A percentile compares a stretch with the other conserved stretches of the same genome.
These are phyloP conservation scores for Planiliza haematocheilus DNA, from an alignment of 2,113 vertebrate species.

Conservation along the genomic window DNA sequence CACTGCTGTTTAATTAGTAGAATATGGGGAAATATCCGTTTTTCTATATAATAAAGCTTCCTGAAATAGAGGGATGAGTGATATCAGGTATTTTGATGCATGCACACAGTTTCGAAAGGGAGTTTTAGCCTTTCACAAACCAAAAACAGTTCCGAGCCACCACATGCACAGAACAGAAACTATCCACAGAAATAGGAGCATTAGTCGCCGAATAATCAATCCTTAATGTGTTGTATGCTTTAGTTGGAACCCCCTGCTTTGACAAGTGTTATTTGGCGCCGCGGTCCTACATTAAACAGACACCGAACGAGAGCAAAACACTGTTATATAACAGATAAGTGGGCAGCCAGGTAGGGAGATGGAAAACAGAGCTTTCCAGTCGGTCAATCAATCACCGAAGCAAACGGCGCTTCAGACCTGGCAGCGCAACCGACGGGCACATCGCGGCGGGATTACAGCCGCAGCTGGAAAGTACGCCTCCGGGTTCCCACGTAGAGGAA, in stretches of 20 bases:
- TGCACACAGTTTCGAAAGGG: background rate
- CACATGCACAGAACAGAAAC: background rate
- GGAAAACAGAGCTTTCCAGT: conserved; percentile 22
- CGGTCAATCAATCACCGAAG: conserved; percentile 30
- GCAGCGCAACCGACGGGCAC: conserved; percentile 32
- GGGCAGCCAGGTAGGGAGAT: conserved; percentile 23
- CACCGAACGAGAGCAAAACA: conserved; percentile 25
- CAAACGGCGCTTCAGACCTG: conserved; percentile 1
- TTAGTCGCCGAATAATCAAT: background rate
- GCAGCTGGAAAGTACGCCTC: background rate
- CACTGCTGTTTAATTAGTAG: too few species aligned
- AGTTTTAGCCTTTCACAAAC: background rate
- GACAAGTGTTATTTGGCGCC: background rate
- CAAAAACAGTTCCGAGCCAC: background rate
- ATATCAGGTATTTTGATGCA: too few species aligned
- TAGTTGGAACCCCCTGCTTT: background rate
- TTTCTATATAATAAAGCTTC: background rate
- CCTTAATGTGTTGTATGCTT: background rate
- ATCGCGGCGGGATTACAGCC: conserved; percentile 25
- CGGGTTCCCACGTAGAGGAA: background rate
- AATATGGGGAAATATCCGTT: background rate
- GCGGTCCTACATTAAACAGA: conserved; percentile 16
- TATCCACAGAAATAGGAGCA: background rate
- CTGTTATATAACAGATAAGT: conserved; percentile 21
- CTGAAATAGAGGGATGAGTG: background rate